Conservation (phyloP, 2,888 invertebrate species). For the Caenorhabditis afra region DNA sequence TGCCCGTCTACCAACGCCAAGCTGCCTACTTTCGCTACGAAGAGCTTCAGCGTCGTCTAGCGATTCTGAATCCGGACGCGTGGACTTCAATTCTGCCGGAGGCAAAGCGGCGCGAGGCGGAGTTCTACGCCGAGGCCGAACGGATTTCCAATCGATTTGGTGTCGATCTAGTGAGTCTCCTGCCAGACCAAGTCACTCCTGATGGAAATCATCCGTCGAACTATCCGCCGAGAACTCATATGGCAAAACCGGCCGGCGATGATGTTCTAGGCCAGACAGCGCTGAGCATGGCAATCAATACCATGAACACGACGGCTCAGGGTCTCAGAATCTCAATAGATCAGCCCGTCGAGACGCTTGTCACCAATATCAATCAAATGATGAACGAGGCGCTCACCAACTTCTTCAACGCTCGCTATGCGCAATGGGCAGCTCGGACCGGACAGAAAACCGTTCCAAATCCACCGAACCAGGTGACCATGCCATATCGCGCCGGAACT, state of each 20-base stretch:
- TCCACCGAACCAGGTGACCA: too few relatives aligned
- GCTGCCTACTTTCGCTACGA: slow-evolving; percentile 51
- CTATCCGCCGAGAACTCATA: slow-evolving; percentile 34
- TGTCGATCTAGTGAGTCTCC: slow-evolving; percentile 28
- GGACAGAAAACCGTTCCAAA: too few relatives aligned
- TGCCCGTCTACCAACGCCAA: slow-evolving; percentile 50
- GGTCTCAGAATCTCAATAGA: background rate
- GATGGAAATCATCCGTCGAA: slow-evolving; percentile 47
- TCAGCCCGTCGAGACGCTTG: slow-evolving; percentile 16
- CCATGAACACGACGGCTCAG: slow-evolving; percentile 6
- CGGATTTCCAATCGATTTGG: slow-evolving; percentile 32
- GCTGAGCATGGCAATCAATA: slow-evolving; percentile 22
- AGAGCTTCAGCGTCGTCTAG: slow-evolving; percentile 44
- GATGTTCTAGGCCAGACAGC: background rate
- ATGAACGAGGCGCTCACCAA: slow-evolving; percentile 41
- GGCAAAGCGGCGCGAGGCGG: background rate
- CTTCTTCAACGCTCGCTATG: slow-evolving; percentile 17
- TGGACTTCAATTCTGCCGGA: slow-evolving; percentile 16
- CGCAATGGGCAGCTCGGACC: background rate
- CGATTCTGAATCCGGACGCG: slow-evolving; percentile 27
- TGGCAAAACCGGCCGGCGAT: background rate
- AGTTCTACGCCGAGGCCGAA: slow-evolving; percentile 33
- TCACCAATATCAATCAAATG: slow-evolving; percentile 21
- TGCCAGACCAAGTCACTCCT: slow-evolving; percentile 30
- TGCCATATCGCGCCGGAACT: too few relatives aligned